A percentile compares a stretch with the other conserved stretches of the same genome.
These are phyloP conservation scores for Scleropages formosus DNA, from an alignment of 2,797 vertebrate species.

Conservation along the genomic window DNA sequence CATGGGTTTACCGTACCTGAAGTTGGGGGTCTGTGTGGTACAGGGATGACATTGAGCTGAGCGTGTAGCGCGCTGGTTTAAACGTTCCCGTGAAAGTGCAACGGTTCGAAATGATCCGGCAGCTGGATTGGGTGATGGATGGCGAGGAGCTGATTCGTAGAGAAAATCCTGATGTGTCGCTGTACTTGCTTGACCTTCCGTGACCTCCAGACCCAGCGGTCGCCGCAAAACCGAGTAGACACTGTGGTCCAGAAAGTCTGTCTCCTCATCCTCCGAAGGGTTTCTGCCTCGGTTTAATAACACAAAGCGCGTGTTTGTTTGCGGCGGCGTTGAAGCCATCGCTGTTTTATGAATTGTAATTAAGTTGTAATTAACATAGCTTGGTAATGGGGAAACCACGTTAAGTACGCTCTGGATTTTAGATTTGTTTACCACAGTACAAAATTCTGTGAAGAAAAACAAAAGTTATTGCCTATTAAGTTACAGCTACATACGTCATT, in stretches of 20 bases:
- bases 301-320: background rate
- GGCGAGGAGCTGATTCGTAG: too few species aligned
- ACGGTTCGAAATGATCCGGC: background rate
- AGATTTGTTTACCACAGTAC: background rate
- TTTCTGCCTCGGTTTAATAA: background rate
- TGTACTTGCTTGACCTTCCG: background rate
- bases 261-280: background rate
- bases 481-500: background rate
- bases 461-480: background rate
- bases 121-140: background rate
- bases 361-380: slow-evolving; percentile 10
- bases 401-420: background rate
- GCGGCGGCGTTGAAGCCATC: background rate
- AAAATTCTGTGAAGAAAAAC: background rate
- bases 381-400: background rate
- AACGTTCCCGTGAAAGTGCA: background rate
- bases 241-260: background rate
- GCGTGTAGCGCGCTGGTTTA: background rate
- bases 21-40: too few species aligned
- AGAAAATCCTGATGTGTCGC: too few species aligned
- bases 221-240: background rate
- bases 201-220: background rate
- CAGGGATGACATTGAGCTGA: background rate
- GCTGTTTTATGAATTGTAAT: background rate
- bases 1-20: too few species aligned